phyloP scores from a whole-genome alignment of 1,140 invertebrate species.

The Brachionus paranguensis region DNA sequence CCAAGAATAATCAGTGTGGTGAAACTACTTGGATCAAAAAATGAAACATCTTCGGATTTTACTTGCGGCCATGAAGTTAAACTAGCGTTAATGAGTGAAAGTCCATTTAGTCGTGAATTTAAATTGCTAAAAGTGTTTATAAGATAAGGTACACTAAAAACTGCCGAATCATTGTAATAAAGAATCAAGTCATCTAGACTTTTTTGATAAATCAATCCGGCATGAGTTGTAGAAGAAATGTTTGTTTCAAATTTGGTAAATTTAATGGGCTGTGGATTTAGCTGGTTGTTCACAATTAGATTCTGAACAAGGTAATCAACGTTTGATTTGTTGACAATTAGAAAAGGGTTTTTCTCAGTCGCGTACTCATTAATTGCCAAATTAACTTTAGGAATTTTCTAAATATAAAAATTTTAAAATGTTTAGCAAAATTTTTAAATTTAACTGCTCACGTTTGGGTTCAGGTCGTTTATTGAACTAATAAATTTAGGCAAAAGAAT shows the following conservation, averaged over 20 bases:
- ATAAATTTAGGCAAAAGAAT: slow-evolving; percentile 29
- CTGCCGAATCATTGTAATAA: slow-evolving; percentile 17
- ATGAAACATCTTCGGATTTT: background rate
- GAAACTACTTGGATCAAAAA: slow-evolving; percentile 9
- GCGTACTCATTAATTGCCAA: slow-evolving; percentile 15
- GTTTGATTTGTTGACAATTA: slow-evolving; percentile 22
- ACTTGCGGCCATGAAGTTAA: slow-evolving; percentile 26
- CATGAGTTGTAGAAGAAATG: background rate
- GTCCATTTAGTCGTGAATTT: background rate
- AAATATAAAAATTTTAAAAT: background rate
- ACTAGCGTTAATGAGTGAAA: background rate
- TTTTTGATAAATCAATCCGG: background rate
- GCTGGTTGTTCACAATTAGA: background rate
- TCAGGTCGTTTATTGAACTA: background rate
- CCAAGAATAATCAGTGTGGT: slow-evolving; percentile 10
- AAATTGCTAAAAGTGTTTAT: background rate
- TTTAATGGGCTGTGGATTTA: background rate
- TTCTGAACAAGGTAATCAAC: background rate
- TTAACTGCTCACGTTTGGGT: slow-evolving; percentile 20
- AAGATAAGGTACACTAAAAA: slow-evolving; percentile 16
- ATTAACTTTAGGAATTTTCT: slow-evolving; percentile 8
- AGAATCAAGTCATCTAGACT: background rate
- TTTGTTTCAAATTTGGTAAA: background rate
- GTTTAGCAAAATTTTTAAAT: too few relatives aligned
- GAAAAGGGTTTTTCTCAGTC: background rate